phyloP scores from a whole-genome alignment of 2,888 invertebrate genomes.

The Bugulina stolonifera region DNA sequence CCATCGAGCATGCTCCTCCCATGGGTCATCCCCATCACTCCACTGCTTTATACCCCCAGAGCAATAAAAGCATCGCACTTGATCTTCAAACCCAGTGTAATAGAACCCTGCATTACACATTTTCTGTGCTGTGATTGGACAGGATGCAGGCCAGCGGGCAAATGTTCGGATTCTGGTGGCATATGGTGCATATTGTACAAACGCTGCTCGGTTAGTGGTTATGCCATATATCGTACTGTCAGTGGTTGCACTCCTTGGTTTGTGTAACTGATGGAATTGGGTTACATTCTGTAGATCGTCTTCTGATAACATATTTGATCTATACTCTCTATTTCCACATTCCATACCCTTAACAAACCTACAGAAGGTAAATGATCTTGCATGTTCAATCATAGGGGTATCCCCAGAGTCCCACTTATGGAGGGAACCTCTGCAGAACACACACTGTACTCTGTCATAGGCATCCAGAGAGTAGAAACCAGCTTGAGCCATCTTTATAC shows the following conservation, averaged over 20 bases:
- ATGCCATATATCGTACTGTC: background rate
- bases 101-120: background rate
- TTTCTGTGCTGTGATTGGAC: background rate
- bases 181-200: background rate
- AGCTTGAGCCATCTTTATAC: background rate
- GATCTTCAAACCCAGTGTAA: slow-evolving; percentile 63
- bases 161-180: background rate
- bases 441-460: background rate
- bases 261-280: no score
- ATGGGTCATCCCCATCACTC: slow-evolving; percentile 70
- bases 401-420: slow-evolving; percentile 87
- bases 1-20: background rate
- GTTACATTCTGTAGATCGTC: background rate
- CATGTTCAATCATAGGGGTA: slow-evolving; percentile 88
- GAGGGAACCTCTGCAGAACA: slow-evolving; percentile 55
- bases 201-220: background rate
- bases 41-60: slow-evolving; percentile 89
- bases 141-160: slow-evolving; percentile 28
- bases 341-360: slow-evolving; percentile 60
- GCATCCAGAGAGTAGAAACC: background rate
- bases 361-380: slow-evolving; percentile 80
- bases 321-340: slow-evolving; percentile 32
- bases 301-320: background rate
- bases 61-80: slow-evolving; percentile 86
- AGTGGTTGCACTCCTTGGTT: background rate